Evolutionary conservation across 2,888 invertebrate species (phyloP).

Genomic region (Gryllus longicercus): DNA sequence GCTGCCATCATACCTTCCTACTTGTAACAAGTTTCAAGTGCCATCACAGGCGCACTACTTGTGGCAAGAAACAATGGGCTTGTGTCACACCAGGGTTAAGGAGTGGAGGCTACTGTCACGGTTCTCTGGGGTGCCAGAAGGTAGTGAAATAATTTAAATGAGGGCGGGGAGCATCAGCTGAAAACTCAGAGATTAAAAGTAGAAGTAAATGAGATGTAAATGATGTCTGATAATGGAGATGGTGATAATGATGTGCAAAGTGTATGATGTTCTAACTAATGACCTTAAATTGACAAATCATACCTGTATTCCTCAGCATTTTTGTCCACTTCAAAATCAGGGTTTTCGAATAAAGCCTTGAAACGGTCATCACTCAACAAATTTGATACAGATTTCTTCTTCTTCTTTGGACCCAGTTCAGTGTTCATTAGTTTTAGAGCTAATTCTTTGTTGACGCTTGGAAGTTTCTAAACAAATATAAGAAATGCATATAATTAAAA

Average conservation of each 20-base stretch:
- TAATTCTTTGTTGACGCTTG: slow-evolving; percentile 84
- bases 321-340: slow-evolving; percentile 87
- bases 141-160: too few species aligned
- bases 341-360: slow-evolving; percentile 83
- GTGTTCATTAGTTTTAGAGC: slow-evolving; percentile 79
- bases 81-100: too few species aligned
- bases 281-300: slow-evolving; percentile 23
- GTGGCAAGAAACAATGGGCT: too few species aligned
- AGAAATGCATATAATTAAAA: neutral
- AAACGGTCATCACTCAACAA: slow-evolving; percentile 86
- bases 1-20: too few species aligned
- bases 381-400: slow-evolving; percentile 54
- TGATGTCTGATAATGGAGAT: neutral
- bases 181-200: too few species aligned
- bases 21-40: too few species aligned
- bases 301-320: slow-evolving; percentile 77
- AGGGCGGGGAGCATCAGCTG: too few species aligned
- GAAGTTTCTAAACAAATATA: slow-evolving; percentile 61
- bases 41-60: too few species aligned
- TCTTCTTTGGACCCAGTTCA: slow-evolving; percentile 54
- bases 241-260: neutral
- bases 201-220: too few species aligned
- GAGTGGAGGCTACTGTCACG: too few species aligned
- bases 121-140: too few species aligned
- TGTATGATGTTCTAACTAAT: too few species aligned